Evolutionary conservation across 2,113 vertebrate species (phyloP).

Genomic region (Clarias magur): DNA sequence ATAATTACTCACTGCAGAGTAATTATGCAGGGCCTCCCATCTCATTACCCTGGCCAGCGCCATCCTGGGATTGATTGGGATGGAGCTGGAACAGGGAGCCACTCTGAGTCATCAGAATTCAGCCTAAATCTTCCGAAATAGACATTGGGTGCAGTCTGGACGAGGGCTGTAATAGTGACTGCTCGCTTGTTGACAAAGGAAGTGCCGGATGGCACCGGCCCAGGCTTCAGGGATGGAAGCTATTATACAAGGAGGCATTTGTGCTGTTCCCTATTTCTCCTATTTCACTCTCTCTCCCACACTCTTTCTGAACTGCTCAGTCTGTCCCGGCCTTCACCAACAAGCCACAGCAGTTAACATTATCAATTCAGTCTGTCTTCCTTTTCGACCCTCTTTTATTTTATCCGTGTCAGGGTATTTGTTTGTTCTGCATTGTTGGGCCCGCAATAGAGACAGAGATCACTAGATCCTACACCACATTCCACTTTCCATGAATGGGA

Average conservation of each 20-base stretch:
- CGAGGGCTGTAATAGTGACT: conserved; percentile 66
- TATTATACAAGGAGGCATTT: conserved; percentile 49
- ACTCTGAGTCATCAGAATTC: conserved; percentile 61
- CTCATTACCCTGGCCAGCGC: conserved; percentile 57
- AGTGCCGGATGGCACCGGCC: conserved; percentile 38
- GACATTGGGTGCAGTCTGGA: conserved; percentile 70
- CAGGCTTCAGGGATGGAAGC: conserved; percentile 47
- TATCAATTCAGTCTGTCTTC: conserved; percentile 17
- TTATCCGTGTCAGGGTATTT: conserved; percentile 41
- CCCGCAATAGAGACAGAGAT: not conserved
- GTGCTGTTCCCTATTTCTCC: conserved; percentile 36
- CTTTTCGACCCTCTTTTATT: conserved; percentile 44
- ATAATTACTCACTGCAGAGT: conserved; percentile 63
- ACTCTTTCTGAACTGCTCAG: conserved; percentile 27
- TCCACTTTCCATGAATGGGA: not conserved
- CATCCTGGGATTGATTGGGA: conserved; percentile 52
- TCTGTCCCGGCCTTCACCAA: conserved; percentile 19
- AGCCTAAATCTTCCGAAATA: conserved; percentile 70
- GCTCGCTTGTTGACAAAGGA: conserved; percentile 48
- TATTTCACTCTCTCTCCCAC: conserved; percentile 6
- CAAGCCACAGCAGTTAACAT: conserved; percentile 18
- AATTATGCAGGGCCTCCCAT: conserved; percentile 63
- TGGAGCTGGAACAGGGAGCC: conserved; percentile 56
- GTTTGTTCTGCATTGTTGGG: not conserved
- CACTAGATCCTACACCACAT: not conserved